Evolutionary conservation across 2,113 vertebrate species (phyloP).

Genomic region (Colistium nudipinnis): DNA sequence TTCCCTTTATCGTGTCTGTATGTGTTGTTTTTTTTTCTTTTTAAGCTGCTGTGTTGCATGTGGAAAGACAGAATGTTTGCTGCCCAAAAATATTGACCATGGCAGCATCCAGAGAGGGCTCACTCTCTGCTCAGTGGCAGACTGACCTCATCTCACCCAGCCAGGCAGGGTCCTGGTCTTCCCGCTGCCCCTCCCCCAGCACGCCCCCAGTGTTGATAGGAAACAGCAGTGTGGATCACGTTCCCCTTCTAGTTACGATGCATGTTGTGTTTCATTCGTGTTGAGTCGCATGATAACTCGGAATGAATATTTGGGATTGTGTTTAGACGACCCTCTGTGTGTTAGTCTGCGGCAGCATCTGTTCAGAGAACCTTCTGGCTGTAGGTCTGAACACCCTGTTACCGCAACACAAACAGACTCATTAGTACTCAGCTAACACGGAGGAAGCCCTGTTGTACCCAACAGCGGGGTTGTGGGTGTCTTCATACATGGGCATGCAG

Average conservation of each 20-base stretch:
- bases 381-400: slow-evolving; percentile 8
- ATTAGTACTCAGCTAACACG: neutral
- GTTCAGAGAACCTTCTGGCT: slow-evolving; percentile 46
- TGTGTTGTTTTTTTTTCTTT: slow-evolving; percentile 47
- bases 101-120: slow-evolving; percentile 27
- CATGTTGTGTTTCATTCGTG: slow-evolving; percentile 69
- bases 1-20: slow-evolving; percentile 52
- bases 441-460: too few relatives aligned
- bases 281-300: slow-evolving; percentile 66
- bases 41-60: slow-evolving; percentile 56
- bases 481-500: neutral
- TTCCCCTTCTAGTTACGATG: slow-evolving; percentile 36
- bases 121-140: slow-evolving; percentile 23
- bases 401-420: neutral
- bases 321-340: slow-evolving; percentile 33
- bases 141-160: slow-evolving; percentile 52
- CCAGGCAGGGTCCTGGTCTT: slow-evolving; percentile 48
- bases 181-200: slow-evolving; percentile 35
- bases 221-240: slow-evolving; percentile 24
- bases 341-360: slow-evolving; percentile 45
- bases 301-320: slow-evolving; percentile 61
- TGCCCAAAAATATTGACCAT: slow-evolving; percentile 37
- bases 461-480: neutral
- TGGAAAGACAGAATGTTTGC: slow-evolving; percentile 66
- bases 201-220: slow-evolving; percentile 31